phyloP scores from a whole-genome alignment of 1,140 invertebrate genomes.

The Andricus grossulariae region DNA sequence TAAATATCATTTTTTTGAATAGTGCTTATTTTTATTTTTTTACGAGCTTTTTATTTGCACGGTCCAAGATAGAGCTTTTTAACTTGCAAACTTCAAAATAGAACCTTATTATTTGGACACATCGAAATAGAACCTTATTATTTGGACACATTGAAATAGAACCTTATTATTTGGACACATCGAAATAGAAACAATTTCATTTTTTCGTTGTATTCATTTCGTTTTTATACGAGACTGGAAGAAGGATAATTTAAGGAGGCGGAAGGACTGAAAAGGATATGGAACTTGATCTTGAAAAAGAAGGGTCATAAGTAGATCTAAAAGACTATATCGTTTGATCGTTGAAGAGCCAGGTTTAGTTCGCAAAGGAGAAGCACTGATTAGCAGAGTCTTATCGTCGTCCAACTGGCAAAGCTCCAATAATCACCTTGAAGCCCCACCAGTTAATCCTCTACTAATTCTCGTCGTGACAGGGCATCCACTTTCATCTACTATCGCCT shows the following conservation, averaged over 20 bases:
- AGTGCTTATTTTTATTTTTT: no score
- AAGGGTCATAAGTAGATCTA: slow-evolving; percentile 3
- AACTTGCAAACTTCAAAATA: no score
- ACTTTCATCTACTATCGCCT: slow-evolving; percentile 46
- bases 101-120: no score
- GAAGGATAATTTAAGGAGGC: not conserved
- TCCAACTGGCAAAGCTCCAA: slow-evolving; percentile 68
- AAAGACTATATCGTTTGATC: slow-evolving; percentile 18
- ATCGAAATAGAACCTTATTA: no score
- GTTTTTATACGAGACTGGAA: no score
- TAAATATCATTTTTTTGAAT: no score
- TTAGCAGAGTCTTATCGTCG: slow-evolving; percentile 69
- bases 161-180: no score
- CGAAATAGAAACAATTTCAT: no score
- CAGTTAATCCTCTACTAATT: slow-evolving; percentile 70
- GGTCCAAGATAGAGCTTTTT: no score
- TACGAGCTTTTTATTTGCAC: no score
- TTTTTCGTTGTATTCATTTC: no score
- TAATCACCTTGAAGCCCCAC: slow-evolving; percentile 69
- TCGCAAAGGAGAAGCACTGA: slow-evolving; percentile 55
- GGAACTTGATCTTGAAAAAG: slow-evolving; percentile 14
- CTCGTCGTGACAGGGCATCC: slow-evolving; percentile 61
- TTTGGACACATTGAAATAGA: no score
- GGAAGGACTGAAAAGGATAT: not conserved
- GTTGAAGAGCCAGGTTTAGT: slow-evolving; percentile 22